phyloP scores from a whole-genome alignment of 2,113 vertebrate species.

The Merops nubicus region DNA sequence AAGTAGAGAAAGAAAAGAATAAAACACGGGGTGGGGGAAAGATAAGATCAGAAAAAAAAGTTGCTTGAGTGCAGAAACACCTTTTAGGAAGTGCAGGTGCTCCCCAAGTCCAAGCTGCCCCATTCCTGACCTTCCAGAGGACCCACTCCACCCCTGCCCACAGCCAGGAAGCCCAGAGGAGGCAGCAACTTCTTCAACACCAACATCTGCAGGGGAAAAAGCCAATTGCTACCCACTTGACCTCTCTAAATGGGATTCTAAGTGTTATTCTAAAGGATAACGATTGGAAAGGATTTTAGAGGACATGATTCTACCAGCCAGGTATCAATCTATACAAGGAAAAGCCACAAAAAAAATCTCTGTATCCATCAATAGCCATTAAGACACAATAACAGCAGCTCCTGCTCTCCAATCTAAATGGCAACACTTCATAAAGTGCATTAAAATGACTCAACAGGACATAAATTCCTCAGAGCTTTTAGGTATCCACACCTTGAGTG shows the following conservation, averaged over 20 bases:
- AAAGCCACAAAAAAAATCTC: neutral
- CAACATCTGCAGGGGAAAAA: neutral
- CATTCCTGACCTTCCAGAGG: neutral
- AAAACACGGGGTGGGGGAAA: neutral
- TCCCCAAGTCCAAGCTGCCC: neutral
- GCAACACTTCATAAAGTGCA: neutral
- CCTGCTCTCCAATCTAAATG: neutral
- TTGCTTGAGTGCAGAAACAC: neutral
- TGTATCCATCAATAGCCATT: fast-evolving
- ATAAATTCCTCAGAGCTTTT: neutral
- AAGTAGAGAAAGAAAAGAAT: neutral
- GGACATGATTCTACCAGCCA: neutral
- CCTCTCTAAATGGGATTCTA: neutral
- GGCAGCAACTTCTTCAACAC: neutral
- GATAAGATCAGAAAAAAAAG: neutral
- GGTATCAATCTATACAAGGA: fast-evolving
- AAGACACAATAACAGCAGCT: neutral
- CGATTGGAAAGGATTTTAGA: neutral
- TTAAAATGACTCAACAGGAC: neutral
- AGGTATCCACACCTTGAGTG: fast-evolving
- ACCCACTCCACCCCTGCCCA: neutral
- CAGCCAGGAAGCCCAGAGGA: neutral
- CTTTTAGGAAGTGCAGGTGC: neutral
- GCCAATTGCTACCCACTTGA: neutral
- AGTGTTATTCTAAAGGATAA: neutral